A percentile compares a stretch with the other conserved stretches of the same genome.
Conservation (phyloP, 2,797 vertebrate species). For the Phrynocephalus forsythii region DNA sequence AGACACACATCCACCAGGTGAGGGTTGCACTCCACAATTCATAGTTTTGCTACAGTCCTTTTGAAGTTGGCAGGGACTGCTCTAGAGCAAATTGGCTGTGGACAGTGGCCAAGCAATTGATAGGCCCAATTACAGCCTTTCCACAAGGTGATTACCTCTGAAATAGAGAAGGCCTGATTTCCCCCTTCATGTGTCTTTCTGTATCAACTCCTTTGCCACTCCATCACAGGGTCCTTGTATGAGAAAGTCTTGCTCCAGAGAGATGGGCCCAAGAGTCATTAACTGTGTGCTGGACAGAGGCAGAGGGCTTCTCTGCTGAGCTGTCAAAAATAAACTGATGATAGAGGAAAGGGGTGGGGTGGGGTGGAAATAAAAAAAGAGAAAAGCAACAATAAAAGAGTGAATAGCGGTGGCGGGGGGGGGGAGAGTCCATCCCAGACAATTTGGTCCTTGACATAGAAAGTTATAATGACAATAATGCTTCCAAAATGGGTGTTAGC, state of each 20-base stretch:
- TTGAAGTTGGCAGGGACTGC: slow-evolving; percentile 46
- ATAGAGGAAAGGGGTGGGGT: not conserved
- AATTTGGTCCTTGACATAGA: not conserved
- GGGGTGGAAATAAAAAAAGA: not conserved
- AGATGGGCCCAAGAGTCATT: not conserved
- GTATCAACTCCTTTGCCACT: slow-evolving; percentile 1
- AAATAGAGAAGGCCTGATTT: not conserved
- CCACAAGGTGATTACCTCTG: slow-evolving; percentile 6
- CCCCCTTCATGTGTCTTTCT: not conserved
- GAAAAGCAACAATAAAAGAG: not conserved
- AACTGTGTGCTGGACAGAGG: not conserved
- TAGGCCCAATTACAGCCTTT: slow-evolving; percentile 13
- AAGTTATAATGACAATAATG: not conserved
- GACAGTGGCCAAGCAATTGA: slow-evolving; percentile 31
- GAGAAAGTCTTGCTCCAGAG: not conserved
- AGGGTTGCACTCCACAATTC: not conserved
- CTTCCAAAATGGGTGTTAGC: not conserved
- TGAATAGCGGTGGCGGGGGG: too few species aligned
- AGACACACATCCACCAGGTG: not conserved
- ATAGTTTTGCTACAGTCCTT: slow-evolving; percentile 12
- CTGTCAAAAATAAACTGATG: not conserved
- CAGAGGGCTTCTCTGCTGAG: not conserved
- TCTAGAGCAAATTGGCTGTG: slow-evolving; percentile 63
- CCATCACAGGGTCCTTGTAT: not conserved
- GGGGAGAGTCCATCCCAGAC: too few species aligned